phyloP scores from a whole-genome alignment of 2,113 vertebrate species.

The Forbesichthys agassizii region DNA sequence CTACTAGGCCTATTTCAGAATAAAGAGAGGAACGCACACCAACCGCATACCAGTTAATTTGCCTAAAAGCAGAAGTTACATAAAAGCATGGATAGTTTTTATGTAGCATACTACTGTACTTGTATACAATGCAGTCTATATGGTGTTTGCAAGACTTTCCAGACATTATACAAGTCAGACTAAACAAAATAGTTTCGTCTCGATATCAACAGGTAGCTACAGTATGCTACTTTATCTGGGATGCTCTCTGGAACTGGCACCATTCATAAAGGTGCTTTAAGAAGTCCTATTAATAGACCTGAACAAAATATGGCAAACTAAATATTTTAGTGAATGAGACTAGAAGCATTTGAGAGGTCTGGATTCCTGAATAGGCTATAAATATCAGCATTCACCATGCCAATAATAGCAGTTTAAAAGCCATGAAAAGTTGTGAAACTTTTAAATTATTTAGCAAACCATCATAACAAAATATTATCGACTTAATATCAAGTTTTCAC shows the following conservation, averaged over 20 bases:
- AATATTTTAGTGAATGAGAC: background rate
- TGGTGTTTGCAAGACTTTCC: conserved; percentile 10
- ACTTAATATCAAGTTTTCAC: background rate
- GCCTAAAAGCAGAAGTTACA: no score
- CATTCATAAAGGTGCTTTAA: no score
- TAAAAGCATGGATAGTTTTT: no score
- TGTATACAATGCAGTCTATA: no score
- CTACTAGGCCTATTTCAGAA: no score
- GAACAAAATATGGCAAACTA: background rate
- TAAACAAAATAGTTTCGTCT: conserved; percentile 7
- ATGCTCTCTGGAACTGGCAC: background rate
- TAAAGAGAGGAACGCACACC: no score
- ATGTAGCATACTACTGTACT: no score
- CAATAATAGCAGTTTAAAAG: background rate
- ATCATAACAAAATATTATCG: conserved; percentile 2
- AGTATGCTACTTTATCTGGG: background rate
- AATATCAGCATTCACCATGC: conserved; percentile 12
- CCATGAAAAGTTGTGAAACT: conserved; percentile 8
- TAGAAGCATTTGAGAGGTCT: conserved; percentile 6
- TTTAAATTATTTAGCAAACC: background rate
- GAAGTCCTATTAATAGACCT: no score
- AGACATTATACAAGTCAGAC: conserved; percentile 5
- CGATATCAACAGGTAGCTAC: conserved; percentile 63
- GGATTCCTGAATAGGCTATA: conserved; percentile 7
- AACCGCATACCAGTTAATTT: no score